These are phyloP conservation scores for Hypsopygia costalis DNA, from an alignment of 2,888 invertebrate species.

Conservation along the genomic window DNA sequence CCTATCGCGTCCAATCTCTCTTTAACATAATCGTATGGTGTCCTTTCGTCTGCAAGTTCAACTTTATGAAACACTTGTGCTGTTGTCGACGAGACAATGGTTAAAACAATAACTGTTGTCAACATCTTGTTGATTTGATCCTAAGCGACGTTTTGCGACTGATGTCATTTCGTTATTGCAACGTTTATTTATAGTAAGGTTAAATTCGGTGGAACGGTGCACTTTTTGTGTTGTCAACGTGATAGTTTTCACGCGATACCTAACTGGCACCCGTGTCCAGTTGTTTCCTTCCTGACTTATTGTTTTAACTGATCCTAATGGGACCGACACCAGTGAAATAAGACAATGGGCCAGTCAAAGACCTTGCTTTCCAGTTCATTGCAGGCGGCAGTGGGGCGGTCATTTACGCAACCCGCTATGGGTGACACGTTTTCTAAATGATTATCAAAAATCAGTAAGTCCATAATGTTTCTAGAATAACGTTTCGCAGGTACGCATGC, in stretches of 20 bases:
- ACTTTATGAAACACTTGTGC: conserved; percentile 46
- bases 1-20: conserved; percentile 57
- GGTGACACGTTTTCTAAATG: conserved; percentile 60
- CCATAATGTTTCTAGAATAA: not conserved
- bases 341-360: conserved; percentile 69
- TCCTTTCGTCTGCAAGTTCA: conserved; percentile 61
- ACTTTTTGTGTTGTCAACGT: conserved; percentile 48
- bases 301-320: conserved; percentile 73
- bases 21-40: conserved; percentile 69
- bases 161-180: conserved; percentile 66
- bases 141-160: conserved; percentile 58
- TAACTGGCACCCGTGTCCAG: conserved; percentile 52
- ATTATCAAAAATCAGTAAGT: conserved; percentile 28
- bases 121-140: conserved; percentile 59
- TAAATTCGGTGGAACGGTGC: conserved; percentile 70
- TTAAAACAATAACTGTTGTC: conserved; percentile 45
- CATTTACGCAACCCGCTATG: conserved; percentile 64
- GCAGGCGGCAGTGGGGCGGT: conserved; percentile 63
- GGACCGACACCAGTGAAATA: conserved; percentile 64
- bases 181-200: conserved; percentile 71
- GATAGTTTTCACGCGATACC: conserved; percentile 65
- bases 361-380: conserved; percentile 79
- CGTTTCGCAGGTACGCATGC: too few relatives aligned
- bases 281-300: conserved; percentile 77
- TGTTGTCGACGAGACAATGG: conserved; percentile 38